These are phyloP conservation scores for Hypomesus transpacificus DNA, from an alignment of 2,113 vertebrate genomes.

Conservation along the genomic window DNA sequence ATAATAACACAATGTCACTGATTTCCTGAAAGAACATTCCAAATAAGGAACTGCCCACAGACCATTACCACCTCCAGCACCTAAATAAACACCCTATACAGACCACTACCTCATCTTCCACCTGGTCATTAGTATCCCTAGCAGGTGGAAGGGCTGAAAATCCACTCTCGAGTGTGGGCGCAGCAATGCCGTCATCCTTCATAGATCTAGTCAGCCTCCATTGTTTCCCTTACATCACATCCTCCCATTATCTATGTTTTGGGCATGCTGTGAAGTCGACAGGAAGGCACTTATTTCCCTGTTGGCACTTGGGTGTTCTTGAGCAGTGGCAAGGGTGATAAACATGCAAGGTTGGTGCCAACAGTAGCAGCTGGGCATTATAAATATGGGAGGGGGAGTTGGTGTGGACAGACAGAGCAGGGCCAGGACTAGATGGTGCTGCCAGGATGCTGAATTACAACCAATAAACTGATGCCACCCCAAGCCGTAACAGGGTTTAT, in stretches of 20 bases:
- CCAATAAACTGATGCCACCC: background rate
- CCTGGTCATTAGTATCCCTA: background rate
- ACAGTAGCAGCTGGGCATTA: slow-evolving; percentile 1
- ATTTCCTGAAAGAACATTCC: too few relatives aligned
- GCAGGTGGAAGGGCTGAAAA: background rate
- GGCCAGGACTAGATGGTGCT: background rate
- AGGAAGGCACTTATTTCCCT: background rate
- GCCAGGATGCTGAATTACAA: slow-evolving; percentile 1
- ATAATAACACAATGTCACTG: too few relatives aligned
- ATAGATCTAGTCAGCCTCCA: background rate
- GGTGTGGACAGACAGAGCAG: background rate
- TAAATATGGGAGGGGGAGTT: background rate
- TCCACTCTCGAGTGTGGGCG: background rate
- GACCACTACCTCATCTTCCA: too few relatives aligned
- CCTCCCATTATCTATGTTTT: background rate
- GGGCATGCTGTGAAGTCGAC: background rate
- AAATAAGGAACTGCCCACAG: too few relatives aligned
- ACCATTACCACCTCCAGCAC: too few relatives aligned
- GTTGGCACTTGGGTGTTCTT: background rate
- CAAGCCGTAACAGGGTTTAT: too few relatives aligned
- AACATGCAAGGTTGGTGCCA: background rate
- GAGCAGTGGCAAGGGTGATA: background rate
- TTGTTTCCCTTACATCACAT: background rate
- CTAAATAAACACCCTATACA: too few relatives aligned
- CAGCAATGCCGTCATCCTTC: background rate